These are phyloP conservation scores for Sminthopsis crassicaudata DNA, from an alignment of 2,113 vertebrate genomes.

Conservation along the genomic window DNA sequence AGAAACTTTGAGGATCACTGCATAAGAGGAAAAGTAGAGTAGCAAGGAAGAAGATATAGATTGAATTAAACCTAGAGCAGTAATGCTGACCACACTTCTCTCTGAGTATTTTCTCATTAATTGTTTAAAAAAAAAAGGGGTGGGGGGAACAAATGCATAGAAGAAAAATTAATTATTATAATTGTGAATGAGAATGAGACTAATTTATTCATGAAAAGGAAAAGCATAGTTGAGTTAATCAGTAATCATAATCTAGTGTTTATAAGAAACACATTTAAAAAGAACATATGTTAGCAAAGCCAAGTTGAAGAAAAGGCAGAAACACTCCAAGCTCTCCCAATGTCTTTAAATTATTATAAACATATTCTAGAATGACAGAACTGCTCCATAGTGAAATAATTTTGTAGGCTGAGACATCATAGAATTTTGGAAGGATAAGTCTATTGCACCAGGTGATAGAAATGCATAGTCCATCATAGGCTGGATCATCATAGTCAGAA, in stretches of 20 bases:
- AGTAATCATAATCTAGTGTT: not conserved
- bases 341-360: no score
- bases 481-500: no score
- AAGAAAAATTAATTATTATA: not conserved
- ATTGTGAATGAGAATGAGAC: not conserved
- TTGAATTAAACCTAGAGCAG: not conserved
- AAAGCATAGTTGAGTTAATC: not conserved
- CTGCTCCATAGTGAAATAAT: no score
- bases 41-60: not conserved
- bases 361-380: no score
- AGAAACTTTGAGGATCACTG: not conserved
- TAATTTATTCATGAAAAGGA: not conserved
- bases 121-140: not conserved
- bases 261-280: not conserved
- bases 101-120: not conserved
- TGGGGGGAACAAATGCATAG: not conserved
- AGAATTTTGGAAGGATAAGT: no score
- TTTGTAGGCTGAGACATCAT: no score
- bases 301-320: no score
- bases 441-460: no score
- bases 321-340: no score
- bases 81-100: not conserved
- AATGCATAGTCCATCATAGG: no score
- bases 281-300: no score
- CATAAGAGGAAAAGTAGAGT: not conserved